phyloP scores from a whole-genome alignment of 2,113 vertebrate species.

The Perca fluviatilis region DNA sequence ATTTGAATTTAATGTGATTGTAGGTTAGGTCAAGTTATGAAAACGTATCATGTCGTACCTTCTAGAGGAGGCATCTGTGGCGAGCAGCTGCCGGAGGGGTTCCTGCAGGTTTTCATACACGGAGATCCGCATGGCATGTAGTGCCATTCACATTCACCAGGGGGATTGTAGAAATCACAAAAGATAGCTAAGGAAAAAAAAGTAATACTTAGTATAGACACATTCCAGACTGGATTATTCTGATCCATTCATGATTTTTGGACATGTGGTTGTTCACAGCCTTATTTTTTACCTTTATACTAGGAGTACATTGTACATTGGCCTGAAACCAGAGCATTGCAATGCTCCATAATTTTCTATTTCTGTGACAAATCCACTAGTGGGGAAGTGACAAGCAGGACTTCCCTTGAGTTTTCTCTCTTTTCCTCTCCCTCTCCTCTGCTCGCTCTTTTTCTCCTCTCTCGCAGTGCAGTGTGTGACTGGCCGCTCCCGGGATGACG shows the following conservation, averaged over 20 bases:
- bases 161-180: slow-evolving; percentile 85
- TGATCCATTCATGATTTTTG: background rate
- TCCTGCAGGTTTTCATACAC: slow-evolving; percentile 84
- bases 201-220: background rate
- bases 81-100: slow-evolving; percentile 78
- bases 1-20: too few relatives aligned
- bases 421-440: too few relatives aligned
- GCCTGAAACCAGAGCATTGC: too few relatives aligned
- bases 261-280: background rate
- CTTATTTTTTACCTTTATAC: background rate
- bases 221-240: background rate
- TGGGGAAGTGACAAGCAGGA: too few relatives aligned
- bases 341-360: too few relatives aligned
- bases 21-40: background rate
- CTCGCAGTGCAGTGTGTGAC: too few relatives aligned
- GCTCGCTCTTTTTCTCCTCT: too few relatives aligned
- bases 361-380: too few relatives aligned
- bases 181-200: slow-evolving; percentile 78
- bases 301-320: too few relatives aligned
- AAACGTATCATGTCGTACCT: slow-evolving; percentile 67
- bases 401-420: too few relatives aligned
- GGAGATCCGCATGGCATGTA: slow-evolving; percentile 83
- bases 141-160: slow-evolving; percentile 84
- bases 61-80: slow-evolving; percentile 78
- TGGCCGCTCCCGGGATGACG: too few relatives aligned